These are phyloP conservation scores for Teleogryllus occipitalis DNA, from an alignment of 1,140 invertebrate genomes.

Conservation along the genomic window DNA sequence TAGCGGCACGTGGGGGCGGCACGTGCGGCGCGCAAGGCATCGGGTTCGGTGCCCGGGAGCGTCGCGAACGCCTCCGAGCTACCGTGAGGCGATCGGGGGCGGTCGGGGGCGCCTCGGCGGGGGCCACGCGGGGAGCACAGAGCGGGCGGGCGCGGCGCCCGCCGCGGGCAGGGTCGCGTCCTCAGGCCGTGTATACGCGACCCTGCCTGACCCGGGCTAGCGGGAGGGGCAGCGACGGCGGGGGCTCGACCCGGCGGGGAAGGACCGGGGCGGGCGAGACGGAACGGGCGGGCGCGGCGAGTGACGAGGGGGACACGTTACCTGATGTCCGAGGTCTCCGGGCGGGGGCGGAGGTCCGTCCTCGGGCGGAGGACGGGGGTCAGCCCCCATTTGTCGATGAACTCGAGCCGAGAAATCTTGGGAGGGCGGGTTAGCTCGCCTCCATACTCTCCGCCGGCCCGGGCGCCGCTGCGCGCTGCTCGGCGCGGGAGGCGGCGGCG, in stretches of 20 bases:
- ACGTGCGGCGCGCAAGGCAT: not conserved
- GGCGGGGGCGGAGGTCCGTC: conserved; percentile 76
- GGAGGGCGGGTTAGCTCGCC: conserved; percentile 33
- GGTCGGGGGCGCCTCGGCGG: too few relatives aligned
- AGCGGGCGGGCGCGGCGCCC: not conserved
- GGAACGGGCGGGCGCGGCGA: not conserved
- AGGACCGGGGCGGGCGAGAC: not conserved
- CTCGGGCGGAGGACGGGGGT: conserved; percentile 89
- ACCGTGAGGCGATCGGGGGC: too few relatives aligned
- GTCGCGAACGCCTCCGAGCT: not conserved
- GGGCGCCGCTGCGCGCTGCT: not conserved
- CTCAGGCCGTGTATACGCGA: not conserved
- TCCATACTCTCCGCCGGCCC: not conserved
- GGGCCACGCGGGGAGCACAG: not conserved
- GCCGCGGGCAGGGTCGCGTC: not conserved
- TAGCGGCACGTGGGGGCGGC: not conserved
- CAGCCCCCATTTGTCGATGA: conserved; percentile 91
- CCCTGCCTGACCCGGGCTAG: not conserved
- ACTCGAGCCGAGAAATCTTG: conserved; percentile 93
- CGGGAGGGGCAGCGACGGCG: not conserved
- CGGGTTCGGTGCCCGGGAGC: not conserved
- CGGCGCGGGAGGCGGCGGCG: too few relatives aligned
- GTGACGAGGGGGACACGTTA: conserved; percentile 32
- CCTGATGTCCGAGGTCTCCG: conserved; percentile 58
- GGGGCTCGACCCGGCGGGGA: not conserved